Base-by-base conservation (phyloP, 2,797 vertebrate genomes). In the Salarias fasciatus region DNA sequence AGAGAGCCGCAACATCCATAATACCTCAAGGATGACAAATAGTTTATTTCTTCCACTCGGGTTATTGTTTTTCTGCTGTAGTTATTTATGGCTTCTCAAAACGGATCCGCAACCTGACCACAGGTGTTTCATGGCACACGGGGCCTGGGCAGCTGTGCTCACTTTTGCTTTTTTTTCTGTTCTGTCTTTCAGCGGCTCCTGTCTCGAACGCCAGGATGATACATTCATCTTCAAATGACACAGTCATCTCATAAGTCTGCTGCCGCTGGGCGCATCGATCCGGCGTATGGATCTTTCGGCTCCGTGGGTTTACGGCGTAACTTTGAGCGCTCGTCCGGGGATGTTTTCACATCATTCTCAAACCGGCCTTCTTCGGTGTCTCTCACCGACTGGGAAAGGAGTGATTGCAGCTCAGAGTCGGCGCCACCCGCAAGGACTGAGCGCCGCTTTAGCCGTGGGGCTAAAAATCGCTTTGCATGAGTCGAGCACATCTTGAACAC, bases 31-130 rank as follows among this genome's bases (percentile, higher is more conserved):
- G 54, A 77, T 70, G 70, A 88, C 58, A 56, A 72, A 84, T 78
- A 11, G 75, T 31, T 64, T 49, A 18, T 72, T 56, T 77, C 40
- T 62, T 59, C 41, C 59, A 51, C 64, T n/a, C 3, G 67, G 67
- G 56, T 82, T 80, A 75, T 75, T 85, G 73, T 85, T 83, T 82
- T 24, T 24, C 69, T 55, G 48, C 56, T 58, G 63, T 62, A 70
- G 59, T 86, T 85, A 80, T 86, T 87, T 81, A 80, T 72, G 63
- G 64, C 9, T 29, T 33, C 48, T 56, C 57, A 2, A 4, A 28
- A 1, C 13, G 15, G 38, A 24, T 67, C 44, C 8, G 38, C 35
- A 61, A 68, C 60, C 59, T 37, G 43, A 82, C 66, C 58, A 54
- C 64, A 68, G 73, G 68, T 63, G 59, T 64, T 42, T 58, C 37